Evolutionary conservation across 2,888 invertebrate species (phyloP), one percentile per base, ranked within the genome.

Genomic region (Drosophila mulleri): DNA sequence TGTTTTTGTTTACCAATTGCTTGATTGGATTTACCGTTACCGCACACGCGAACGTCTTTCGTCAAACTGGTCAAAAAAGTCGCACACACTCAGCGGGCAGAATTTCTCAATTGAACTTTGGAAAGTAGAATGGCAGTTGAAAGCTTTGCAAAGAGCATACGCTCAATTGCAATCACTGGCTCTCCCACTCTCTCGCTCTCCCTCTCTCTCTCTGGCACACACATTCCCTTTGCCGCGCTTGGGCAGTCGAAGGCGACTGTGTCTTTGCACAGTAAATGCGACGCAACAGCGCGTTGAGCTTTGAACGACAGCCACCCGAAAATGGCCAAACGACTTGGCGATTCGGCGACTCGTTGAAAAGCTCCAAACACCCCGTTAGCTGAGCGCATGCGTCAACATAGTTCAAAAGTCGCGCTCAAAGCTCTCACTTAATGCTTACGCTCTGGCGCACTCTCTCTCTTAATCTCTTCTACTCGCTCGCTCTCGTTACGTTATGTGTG

Each of bases 31-130:
- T 60, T 57, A 47, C 72, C 89, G 87, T 75, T 76, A 85, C 90
- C 84, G 84, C 72, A 81, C 87, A 71, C 80, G 73, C 80, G 90
- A 76, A 83, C 88, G 82, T 83, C 87, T 81, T 89, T 80, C 83
- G 81, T 73, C 65, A 67, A 81, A 90, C 91, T 90, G 82, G 79
- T 78, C 62, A 76, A 75, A 72, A 71, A 71, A 70, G 52, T 63
- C 53, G 60, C 32, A 48, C 71, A 59, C 71, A 44, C 69, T 67
- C 72, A 63, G 57, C 75, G 61, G n/a, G 47, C 48, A 80, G 77
- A 71, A 76, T 72, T 67, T 77, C 80, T 65, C 77, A 77, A 80
- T 77, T 80, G 60, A 76, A 77, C 80, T 63, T 63, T 72, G 39
- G 76, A 76, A 76, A 78, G 80, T 67, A 76, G 66, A 69, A 73